phyloP scores from a whole-genome alignment of 2,113 vertebrate genomes.

The Platysteira castanea region DNA sequence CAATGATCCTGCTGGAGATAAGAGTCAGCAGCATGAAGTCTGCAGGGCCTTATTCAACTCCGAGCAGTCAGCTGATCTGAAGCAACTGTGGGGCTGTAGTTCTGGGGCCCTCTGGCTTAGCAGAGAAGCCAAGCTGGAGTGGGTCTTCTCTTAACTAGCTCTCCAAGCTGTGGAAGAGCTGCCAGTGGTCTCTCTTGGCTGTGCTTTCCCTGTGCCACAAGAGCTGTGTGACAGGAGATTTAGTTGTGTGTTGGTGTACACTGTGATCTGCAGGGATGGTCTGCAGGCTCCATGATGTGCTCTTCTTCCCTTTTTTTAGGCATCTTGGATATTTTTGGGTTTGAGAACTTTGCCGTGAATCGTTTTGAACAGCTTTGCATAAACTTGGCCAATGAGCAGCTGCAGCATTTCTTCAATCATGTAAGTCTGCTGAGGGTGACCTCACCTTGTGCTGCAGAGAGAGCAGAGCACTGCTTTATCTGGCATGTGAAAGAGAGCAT shows the following conservation, averaged over 20 bases:
- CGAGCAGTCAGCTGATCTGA: background rate
- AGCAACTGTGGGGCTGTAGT: background rate
- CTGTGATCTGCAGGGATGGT: background rate
- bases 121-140: background rate
- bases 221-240: background rate
- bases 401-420: constrained; percentile 80
- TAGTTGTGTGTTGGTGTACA: background rate
- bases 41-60: background rate
- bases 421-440: constrained; percentile 51
- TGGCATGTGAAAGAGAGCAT: background rate
- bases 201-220: background rate
- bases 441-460: background rate
- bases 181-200: background rate
- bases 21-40: background rate
- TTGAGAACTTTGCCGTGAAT: constrained; percentile 80
- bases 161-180: background rate
- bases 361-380: constrained; percentile 80
- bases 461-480: background rate
- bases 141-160: background rate
- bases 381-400: constrained; percentile 80
- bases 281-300: background rate
- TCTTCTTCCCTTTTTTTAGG: constrained; percentile 48
- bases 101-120: background rate
- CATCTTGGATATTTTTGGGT: constrained; percentile 81
- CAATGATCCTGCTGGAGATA: background rate